Evolutionary conservation across 2,888 invertebrate genomes (phyloP), one percentile per base, ranked within the genome.

Genomic region (Luperina nickerlii): DNA sequence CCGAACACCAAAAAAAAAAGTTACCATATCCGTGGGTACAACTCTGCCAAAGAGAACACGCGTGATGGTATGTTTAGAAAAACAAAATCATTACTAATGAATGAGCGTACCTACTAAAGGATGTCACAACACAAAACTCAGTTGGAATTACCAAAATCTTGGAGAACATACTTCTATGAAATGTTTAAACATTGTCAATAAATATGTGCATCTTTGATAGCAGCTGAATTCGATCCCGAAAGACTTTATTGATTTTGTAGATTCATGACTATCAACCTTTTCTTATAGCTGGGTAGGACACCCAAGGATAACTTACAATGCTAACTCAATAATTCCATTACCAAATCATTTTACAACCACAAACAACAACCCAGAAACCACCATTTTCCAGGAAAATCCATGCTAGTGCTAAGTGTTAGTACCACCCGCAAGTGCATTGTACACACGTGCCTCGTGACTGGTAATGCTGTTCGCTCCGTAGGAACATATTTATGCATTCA

Each of bases 401-500:
- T 42, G 62, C n/a, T 62, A 78, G 74, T 74, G 84, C 27, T 87
- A 82, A 85, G 74, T 83, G 75, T 27, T 81, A 32, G 60, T 79
- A 81, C 88, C 88, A 86, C 87, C 88, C 88, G 78, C 74, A 67
- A 79, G 80, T 80, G 88, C 87, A 88, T 90, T 92, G 92, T 92
- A 91, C 91, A 92, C 92, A 92, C 92, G 90, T 91, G 79, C 87
- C 93, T 94, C 95, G 94, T 95, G 95, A 95, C 94, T 88, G 85
- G 91, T 91, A 90, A 92, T 91, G 90, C 88, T 80, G 83, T 80
- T 75, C 87, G 90, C 89, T 91, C 91, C 90, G 89, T 93, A 91
- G 94, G 93, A 94, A 92, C 93, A 94, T 95, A 95, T 94, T 95
- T 95, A 95, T 95, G 93, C 94, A 94, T 94, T 94, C 95, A 95